A percentile compares a stretch with the other conserved stretches of the same genome.
Evolutionary conservation across 2,888 invertebrate genomes (phyloP).

Genomic region (Ecdyonurus torrentis): DNA sequence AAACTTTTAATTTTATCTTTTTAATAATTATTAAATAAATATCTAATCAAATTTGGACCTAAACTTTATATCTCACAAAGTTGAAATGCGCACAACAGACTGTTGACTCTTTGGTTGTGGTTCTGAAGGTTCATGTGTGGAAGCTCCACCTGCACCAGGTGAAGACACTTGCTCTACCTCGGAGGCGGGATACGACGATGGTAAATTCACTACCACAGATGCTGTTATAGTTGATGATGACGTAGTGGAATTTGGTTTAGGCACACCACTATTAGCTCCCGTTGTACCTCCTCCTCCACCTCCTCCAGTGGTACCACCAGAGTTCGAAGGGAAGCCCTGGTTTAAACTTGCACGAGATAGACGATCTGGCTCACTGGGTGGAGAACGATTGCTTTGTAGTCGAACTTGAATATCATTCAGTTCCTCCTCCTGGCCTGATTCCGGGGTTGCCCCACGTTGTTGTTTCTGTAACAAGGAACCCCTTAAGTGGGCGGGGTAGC

Average conservation of each 20-base stretch:
- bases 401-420: constrained; percentile 28
- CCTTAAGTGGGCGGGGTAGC: not conserved
- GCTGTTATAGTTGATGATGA: constrained; percentile 22
- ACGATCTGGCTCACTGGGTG: constrained; percentile 15
- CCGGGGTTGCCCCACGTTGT: constrained; percentile 18
- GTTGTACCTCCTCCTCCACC: constrained; percentile 9
- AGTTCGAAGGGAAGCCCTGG: constrained; percentile 11
- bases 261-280: constrained; percentile 15
- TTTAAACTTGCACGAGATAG: constrained; percentile 14
- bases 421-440: constrained; percentile 24
- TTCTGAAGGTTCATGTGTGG: constrained; percentile 3
- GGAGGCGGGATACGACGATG: constrained; percentile 22
- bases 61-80: constrained; percentile 4
- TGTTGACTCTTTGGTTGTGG: constrained; percentile 2
- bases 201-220: constrained; percentile 22
- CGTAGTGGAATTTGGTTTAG: constrained; percentile 21
- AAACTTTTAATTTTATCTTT: no score
- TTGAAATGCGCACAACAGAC: constrained; percentile 9
- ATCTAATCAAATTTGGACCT: no score
- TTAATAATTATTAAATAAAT: no score
- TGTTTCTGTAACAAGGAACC: constrained; percentile 14
- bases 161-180: constrained; percentile 20
- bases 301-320: constrained; percentile 10
- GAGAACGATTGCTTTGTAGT: constrained; percentile 18
- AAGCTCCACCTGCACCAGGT: constrained; percentile 12